phyloP scores from a whole-genome alignment of 2,113 vertebrate genomes.

The Morone saxatilis region DNA sequence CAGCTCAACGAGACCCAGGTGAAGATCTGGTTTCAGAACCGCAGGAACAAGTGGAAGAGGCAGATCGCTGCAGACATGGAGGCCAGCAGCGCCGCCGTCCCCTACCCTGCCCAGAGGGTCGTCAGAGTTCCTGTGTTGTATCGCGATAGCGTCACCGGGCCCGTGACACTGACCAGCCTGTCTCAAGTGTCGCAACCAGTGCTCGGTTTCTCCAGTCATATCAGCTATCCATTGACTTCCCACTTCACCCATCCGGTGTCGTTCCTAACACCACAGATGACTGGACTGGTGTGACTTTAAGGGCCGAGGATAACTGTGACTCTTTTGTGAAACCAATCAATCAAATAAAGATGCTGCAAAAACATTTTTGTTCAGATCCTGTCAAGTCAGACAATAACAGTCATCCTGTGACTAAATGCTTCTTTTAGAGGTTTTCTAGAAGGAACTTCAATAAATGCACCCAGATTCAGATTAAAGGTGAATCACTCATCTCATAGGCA shows the following conservation, averaged over 20 bases:
- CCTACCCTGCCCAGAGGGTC: conserved; percentile 87
- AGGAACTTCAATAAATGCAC: background rate
- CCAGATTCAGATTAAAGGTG: background rate
- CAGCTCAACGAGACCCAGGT: conserved; percentile 92
- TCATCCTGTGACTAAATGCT: background rate
- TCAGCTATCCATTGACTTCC: conserved; percentile 86
- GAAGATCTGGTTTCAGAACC: conserved; percentile 93
- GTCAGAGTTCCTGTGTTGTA: conserved; percentile 91
- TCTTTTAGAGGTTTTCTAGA: background rate
- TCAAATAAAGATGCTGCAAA: conserved; percentile 44
- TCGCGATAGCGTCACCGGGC: conserved; percentile 83
- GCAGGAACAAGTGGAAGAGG: conserved; percentile 92
- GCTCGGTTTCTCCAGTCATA: conserved; percentile 84
- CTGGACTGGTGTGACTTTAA: conserved; percentile 87
- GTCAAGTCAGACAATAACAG: background rate
- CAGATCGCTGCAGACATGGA: conserved; percentile 90
- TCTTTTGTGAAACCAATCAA: conserved; percentile 2
- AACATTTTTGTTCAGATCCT: conserved; percentile 6
- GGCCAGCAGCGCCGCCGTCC: conserved; percentile 76
- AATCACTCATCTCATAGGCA: background rate
- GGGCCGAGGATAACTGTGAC: background rate
- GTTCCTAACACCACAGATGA: conserved; percentile 90
- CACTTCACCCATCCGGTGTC: conserved; percentile 86
- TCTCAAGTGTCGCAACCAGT: conserved; percentile 83
- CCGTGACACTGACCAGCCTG: conserved; percentile 74